Evolutionary conservation across 2,888 invertebrate genomes (phyloP).

Genomic region (Netelia inedita): DNA sequence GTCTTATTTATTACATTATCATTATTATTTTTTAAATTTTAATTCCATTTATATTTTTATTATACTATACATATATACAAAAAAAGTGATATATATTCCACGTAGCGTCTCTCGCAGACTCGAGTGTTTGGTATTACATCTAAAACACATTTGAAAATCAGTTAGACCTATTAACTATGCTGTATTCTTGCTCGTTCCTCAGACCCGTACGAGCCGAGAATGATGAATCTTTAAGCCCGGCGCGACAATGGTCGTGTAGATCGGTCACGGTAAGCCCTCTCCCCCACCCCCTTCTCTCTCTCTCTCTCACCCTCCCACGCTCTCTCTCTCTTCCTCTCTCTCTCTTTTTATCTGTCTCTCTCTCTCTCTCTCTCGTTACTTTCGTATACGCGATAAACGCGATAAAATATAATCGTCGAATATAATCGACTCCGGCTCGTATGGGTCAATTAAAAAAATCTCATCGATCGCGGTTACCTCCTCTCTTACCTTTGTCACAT

Average conservation of each 20-base stretch:
- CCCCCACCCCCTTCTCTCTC: neutral
- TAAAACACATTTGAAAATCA: slow-evolving; percentile 20
- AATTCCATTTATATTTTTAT: no score
- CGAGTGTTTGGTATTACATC: slow-evolving; percentile 1
- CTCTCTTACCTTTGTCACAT: slow-evolving; percentile 1
- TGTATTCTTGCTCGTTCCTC: slow-evolving; percentile 3
- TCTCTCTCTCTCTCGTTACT: neutral
- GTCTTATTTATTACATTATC: no score
- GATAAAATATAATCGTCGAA: slow-evolving; percentile 42
- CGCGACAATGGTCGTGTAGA: neutral
- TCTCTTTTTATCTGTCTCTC: neutral
- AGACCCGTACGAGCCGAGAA: slow-evolving; percentile 52
- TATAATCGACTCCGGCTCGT: neutral
- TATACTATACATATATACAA: no score
- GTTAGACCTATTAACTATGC: slow-evolving; percentile 18
- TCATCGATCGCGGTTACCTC: slow-evolving; percentile 11
- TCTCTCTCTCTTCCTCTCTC: neutral
- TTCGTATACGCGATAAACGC: no score
- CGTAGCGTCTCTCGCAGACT: neutral
- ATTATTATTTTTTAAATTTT: no score
- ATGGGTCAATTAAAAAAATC: slow-evolving; percentile 48
- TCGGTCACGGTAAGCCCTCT: neutral
- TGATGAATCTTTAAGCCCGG: slow-evolving; percentile 42
- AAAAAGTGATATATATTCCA: slow-evolving; percentile 5
- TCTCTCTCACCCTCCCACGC: no score